Conservation (phyloP, 1,140 invertebrate species). For the Eupristina koningsbergeri region DNA sequence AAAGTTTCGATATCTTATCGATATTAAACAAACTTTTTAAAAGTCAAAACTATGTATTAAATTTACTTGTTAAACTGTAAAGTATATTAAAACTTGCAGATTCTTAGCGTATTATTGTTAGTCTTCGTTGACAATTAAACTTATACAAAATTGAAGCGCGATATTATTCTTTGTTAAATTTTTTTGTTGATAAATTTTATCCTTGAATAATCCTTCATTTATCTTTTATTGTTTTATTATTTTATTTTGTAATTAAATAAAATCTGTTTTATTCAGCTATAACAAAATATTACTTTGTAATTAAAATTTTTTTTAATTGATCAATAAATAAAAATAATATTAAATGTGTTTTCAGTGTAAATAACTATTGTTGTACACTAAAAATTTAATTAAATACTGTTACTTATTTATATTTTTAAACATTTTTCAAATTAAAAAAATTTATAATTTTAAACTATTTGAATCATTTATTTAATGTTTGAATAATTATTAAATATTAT, state of each 20-base stretch:
- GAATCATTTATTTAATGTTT: not conserved
- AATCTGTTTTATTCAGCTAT: not conserved
- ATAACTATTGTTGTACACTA: not conserved
- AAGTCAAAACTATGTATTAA: not conserved
- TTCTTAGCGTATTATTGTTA: not conserved
- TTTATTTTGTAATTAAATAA: not conserved
- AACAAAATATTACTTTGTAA: not conserved
- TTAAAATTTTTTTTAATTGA: not conserved
- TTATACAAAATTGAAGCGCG: conserved; percentile 40
- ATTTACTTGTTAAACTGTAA: not conserved
- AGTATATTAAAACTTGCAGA: not conserved
- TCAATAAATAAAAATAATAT: not conserved
- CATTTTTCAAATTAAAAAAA: too few relatives aligned
- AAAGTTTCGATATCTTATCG: not conserved
- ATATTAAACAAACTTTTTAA: not conserved
- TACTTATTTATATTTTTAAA: too few relatives aligned
- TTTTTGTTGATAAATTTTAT: not conserved
- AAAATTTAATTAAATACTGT: too few relatives aligned
- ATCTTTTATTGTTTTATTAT: not conserved
- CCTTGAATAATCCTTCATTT: not conserved
- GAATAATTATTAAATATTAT: not conserved
- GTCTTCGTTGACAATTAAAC: conserved; percentile 1
- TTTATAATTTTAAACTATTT: too few relatives aligned
- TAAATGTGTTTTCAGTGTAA: not conserved
- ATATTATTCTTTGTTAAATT: not conserved